Percentiles rank a stretch among this genome's conserved stretches.
These are phyloP conservation scores for Acinonyx jubatus DNA, from an alignment of 2,113 vertebrate genomes.

Conservation along the genomic window DNA sequence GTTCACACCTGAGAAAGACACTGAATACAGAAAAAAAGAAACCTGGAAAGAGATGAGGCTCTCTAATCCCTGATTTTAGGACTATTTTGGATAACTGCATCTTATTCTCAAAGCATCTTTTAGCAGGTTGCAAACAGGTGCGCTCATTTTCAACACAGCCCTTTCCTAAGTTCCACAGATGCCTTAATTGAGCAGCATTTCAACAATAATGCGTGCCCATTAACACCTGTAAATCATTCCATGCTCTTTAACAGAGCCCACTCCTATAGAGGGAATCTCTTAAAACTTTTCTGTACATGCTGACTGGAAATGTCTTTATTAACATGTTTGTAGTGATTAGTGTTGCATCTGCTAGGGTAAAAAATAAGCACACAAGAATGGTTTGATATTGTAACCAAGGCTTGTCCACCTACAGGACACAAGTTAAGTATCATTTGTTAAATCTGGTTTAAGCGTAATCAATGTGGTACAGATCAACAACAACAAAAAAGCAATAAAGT, in stretches of 20 bases:
- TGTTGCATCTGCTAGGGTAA: conserved; percentile 68
- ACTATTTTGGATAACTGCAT: conserved; percentile 69
- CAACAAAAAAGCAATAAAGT: not conserved
- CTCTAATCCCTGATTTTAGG: conserved; percentile 15
- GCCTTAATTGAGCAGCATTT: conserved; percentile 64
- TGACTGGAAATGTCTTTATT: conserved; percentile 72
- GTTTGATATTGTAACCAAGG: conserved; percentile 63
- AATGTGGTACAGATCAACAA: not conserved
- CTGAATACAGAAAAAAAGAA: conserved; percentile 61
- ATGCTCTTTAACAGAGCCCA: conserved; percentile 71
- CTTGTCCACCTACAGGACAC: not conserved
- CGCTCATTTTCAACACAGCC: conserved; percentile 48
- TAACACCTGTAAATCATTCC: conserved; percentile 75
- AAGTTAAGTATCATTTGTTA: conserved; percentile 28
- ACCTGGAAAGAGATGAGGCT: not conserved
- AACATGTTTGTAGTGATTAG: conserved; percentile 72
- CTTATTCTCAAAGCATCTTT: conserved; percentile 48
- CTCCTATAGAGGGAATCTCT: conserved; percentile 69
- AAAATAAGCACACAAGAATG: conserved; percentile 55
- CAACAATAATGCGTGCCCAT: conserved; percentile 66
- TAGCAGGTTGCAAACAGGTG: conserved; percentile 67
- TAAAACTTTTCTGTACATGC: conserved; percentile 61
- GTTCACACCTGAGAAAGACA: conserved; percentile 79
- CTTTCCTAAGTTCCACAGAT: conserved; percentile 57
- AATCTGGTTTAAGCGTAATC: not conserved